Evolutionary conservation across 2,113 vertebrate species (phyloP), one percentile per base, ranked within the genome.

Genomic region (Albula glossodonta): DNA sequence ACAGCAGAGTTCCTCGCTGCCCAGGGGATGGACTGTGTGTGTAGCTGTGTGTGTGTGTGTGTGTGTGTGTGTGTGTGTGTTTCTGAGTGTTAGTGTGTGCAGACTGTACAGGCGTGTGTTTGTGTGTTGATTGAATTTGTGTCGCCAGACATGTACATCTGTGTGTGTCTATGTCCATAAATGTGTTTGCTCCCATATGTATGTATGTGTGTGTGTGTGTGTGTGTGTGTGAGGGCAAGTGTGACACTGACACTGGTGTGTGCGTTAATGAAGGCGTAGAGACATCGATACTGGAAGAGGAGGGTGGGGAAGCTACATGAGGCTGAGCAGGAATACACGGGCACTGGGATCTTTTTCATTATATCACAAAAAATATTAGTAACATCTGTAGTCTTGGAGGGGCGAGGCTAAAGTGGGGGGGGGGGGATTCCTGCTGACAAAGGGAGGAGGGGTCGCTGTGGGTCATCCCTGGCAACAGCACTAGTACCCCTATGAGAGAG

Each of bases 331-430:
- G 77, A 66, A 84, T 22, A 81, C 89, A 85, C 31, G 77, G 86
- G 15, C 87, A 91, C 90, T 60, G 88, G 91, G 91, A 94, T 93
- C 92, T 92, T 93, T 85, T 93, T 85, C 83, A 80, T 93, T 95
- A 90, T 92, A 94, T 95, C 94, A 95, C 95, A 94, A 92, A 95
- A 95, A 94, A 93, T 92, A 91, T 92, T 88, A 89, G 85, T 90
- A 93, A 92, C 88, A 93, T 93, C 92, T 94, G 93, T 88, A 91
- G 90, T 93, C 89, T 90, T 91, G 93, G 87, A 90, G 88, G 83
- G 89, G 91, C 90, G 48, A 86, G 91, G 90, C 88, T 81, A 63
- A 41, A 41, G 31, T 41, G 31, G 77, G 89, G 83, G 83, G 88
- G 87, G 84, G 88, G 80, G 31, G 89, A 78, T 87, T 53, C 84